Conservation (phyloP, 2,113 vertebrate species). For the Dolichallabes microphthalmus region DNA sequence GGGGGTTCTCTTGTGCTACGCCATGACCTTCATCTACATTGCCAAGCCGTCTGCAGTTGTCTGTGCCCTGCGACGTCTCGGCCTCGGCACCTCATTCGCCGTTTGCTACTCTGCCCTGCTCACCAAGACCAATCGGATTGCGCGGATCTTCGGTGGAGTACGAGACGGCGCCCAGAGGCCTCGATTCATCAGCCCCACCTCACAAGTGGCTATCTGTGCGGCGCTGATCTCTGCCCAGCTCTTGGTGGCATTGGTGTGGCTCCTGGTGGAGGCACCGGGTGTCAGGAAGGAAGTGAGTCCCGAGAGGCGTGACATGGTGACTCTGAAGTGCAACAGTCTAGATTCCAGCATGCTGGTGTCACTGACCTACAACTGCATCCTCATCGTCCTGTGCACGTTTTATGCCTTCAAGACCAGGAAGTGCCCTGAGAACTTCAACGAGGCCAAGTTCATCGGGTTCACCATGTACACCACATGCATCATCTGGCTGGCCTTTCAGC, state of each 20-base stretch:
- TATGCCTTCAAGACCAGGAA: constrained; percentile 99
- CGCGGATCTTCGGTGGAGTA: constrained; percentile 92
- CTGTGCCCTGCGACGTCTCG: constrained; percentile 87
- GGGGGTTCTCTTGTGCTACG: constrained; percentile 93
- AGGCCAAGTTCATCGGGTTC: constrained; percentile 99
- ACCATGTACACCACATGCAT: constrained; percentile 99
- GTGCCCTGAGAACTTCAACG: constrained; percentile 98
- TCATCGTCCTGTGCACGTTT: constrained; percentile 95
- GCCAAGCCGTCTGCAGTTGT: constrained; percentile 88
- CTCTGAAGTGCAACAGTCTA: constrained; percentile 91
- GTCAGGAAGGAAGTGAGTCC: constrained; percentile 90
- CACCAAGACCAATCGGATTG: constrained; percentile 97
- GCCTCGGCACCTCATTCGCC: constrained; percentile 91
- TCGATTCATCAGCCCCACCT: constrained; percentile 93
- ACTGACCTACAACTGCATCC: constrained; percentile 92
- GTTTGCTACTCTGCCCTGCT: constrained; percentile 95
- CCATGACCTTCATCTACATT: constrained; percentile 97
- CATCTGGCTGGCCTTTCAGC: constrained; percentile 98
- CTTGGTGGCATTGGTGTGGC: constrained; percentile 87
- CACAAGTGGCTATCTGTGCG: constrained; percentile 93
- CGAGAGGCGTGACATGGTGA: constrained; percentile 90
- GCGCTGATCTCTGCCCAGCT: constrained; percentile 94
- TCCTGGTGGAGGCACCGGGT: constrained; percentile 88
- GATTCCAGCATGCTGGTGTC: constrained; percentile 97
- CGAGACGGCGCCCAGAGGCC: constrained; percentile 90